These are phyloP conservation scores for Chalcis sispes DNA, from an alignment of 2,888 invertebrate genomes.

Conservation along the genomic window DNA sequence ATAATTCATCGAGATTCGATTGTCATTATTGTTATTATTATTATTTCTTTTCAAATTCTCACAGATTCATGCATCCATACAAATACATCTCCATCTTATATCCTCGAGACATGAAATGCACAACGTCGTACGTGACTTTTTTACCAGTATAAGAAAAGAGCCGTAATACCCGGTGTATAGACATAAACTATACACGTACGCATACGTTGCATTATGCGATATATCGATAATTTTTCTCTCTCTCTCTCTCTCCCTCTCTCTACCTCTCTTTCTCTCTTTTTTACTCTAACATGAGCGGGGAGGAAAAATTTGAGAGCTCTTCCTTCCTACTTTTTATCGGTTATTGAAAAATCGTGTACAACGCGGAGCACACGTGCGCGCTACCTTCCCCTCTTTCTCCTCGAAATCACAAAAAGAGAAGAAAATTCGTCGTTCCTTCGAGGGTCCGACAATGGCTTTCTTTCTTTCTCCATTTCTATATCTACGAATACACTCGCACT, in stretches of 20 bases:
- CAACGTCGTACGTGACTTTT: conserved; percentile 18
- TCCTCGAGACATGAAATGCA: not conserved
- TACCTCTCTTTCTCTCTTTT: not conserved
- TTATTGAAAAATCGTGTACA: conserved; percentile 57
- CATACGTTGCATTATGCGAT: too few relatives aligned
- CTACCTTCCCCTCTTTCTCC: too few relatives aligned
- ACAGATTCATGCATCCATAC: conserved; percentile 3
- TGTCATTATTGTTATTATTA: too few relatives aligned
- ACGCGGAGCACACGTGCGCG: conserved; percentile 55
- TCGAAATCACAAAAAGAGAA: conserved; percentile 59
- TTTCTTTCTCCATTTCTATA: too few relatives aligned
- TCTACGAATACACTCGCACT: too few relatives aligned
- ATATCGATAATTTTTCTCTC: conserved; percentile 38
- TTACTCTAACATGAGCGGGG: not conserved
- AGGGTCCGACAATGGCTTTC: conserved; percentile 19
- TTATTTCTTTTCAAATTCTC: conserved; percentile 26
- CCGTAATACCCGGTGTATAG: conserved; percentile 1
- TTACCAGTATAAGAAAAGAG: not conserved
- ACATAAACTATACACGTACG: conserved; percentile 29
- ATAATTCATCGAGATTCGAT: not conserved
- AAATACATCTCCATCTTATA: conserved; percentile 22
- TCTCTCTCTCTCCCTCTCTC: not conserved
- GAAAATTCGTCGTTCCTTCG: not conserved
- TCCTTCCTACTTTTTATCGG: conserved; percentile 13
- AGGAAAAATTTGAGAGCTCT: conserved; percentile 14